Evolutionary conservation across 2,113 vertebrate species (phyloP).

Genomic region (Erpornis zantholeuca): DNA sequence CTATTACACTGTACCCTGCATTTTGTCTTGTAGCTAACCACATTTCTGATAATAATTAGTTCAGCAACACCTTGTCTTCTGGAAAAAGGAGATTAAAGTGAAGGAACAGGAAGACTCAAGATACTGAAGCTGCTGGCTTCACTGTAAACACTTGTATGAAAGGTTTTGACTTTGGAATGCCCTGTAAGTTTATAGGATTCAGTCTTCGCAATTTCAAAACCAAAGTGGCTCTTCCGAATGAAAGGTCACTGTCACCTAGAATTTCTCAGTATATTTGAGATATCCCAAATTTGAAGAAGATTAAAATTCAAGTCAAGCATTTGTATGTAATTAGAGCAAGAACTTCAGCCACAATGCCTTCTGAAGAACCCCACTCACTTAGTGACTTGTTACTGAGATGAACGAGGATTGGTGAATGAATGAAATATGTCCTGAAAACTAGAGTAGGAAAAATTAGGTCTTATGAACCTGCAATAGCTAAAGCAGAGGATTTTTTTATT

Average conservation of each 20-base stretch:
- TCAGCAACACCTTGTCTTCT: neutral
- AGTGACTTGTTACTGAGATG: neutral
- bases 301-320: neutral
- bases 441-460: neutral
- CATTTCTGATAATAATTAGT: neutral
- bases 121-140: neutral
- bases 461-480: neutral
- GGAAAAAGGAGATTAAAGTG: neutral
- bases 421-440: neutral
- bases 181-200: neutral
- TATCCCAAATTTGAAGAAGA: neutral
- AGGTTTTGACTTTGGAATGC: neutral
- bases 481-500: no score
- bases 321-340: neutral
- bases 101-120: neutral
- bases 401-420: rapidly evolving
- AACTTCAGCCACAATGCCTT: neutral
- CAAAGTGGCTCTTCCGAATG: neutral
- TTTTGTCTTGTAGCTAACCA: neutral
- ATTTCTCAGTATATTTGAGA: neutral
- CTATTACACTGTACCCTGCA: neutral
- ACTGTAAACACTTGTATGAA: neutral
- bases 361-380: neutral
- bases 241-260: neutral
- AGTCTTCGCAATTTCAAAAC: neutral